Evolutionary conservation across 2,113 vertebrate genomes (phyloP).

Genomic region (Meleagris gallopavo): DNA sequence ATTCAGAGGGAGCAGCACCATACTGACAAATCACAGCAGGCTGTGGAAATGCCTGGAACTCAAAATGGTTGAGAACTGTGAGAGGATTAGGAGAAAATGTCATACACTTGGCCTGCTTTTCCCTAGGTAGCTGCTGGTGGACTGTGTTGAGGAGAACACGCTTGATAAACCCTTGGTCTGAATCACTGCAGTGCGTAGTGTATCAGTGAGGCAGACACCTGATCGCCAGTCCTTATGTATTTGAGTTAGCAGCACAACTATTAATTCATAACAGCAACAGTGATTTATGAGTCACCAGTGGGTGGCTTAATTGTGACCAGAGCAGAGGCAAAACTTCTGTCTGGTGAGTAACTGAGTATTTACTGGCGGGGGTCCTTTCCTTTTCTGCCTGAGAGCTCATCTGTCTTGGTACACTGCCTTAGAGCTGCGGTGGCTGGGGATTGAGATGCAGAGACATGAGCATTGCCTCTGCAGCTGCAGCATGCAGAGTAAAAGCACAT

Average conservation of each 20-base stretch:
- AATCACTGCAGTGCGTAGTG: not conserved
- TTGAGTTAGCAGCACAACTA: not conserved
- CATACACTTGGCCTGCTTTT: not conserved
- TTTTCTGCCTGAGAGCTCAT: not conserved
- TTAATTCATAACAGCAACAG: not conserved
- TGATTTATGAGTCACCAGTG: not conserved
- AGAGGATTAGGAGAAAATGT: not conserved
- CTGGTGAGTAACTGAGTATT: not conserved
- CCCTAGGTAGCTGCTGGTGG: not conserved
- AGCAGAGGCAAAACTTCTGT: not conserved
- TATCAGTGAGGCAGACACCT: not conserved
- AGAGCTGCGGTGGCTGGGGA: accelerated
- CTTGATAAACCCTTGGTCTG: not conserved
- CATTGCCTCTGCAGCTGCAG: not conserved
- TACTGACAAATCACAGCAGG: not conserved
- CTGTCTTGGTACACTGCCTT: not conserved
- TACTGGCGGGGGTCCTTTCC: accelerated
- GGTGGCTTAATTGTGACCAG: not conserved
- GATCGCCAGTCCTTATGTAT: not conserved
- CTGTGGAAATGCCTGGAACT: not conserved
- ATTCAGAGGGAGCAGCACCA: not conserved
- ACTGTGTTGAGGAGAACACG: not conserved
- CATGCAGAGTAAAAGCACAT: not conserved
- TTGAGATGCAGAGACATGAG: not conserved
- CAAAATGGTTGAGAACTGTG: not conserved